Conservation (phyloP, 2,888 invertebrate species). For the Mechanitis mazaeus region DNA sequence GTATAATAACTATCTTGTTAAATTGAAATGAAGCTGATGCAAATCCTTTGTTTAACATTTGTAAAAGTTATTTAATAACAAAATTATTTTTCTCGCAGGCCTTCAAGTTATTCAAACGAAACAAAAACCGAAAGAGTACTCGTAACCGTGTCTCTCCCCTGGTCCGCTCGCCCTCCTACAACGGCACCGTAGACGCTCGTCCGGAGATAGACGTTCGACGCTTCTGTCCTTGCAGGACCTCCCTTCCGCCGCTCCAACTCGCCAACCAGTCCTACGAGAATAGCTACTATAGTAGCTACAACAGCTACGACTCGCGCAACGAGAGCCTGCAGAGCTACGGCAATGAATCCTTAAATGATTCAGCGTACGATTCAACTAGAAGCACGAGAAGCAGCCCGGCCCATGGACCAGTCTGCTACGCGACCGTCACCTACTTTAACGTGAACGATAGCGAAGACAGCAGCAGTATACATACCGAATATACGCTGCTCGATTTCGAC, state of each 20-base stretch:
- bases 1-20: too few relatives aligned
- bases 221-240: constrained; percentile 63
- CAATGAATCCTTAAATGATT: constrained; percentile 46
- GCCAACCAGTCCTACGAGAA: constrained; percentile 51
- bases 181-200: constrained; percentile 65
- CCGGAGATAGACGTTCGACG: constrained; percentile 60
- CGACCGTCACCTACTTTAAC: constrained; percentile 66
- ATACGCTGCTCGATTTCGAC: constrained; percentile 60
- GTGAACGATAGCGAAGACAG: constrained; percentile 68
- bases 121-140: constrained; percentile 50
- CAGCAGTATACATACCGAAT: constrained; percentile 67
- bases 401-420: constrained; percentile 55
- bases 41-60: not conserved
- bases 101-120: constrained; percentile 67
- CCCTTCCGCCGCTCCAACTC: constrained; percentile 47
- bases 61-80: constrained; percentile 1
- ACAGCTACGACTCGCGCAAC: constrained; percentile 53
- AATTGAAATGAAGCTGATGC: too few relatives aligned
- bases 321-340: constrained; percentile 25
- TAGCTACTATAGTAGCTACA: constrained; percentile 51
- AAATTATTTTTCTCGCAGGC: constrained; percentile 44
- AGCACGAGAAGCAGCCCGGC: constrained; percentile 60
- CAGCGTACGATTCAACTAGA: constrained; percentile 65
- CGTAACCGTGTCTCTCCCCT: constrained; percentile 64
- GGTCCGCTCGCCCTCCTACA: constrained; percentile 59